phyloP scores from a whole-genome alignment of 2,797 vertebrate genomes.

The Momotus momota region DNA sequence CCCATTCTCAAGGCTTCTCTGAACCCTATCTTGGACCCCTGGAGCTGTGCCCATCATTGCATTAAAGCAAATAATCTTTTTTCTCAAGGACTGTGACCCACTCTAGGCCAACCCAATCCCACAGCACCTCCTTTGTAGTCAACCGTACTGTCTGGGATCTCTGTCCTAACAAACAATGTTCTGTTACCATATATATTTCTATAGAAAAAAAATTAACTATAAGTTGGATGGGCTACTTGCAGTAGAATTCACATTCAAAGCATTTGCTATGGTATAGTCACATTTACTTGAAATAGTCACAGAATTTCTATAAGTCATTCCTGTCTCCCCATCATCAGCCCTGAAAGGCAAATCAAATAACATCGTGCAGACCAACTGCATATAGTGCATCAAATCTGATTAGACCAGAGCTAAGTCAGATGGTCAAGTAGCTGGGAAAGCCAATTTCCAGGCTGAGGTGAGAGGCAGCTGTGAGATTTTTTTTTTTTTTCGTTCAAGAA shows the following conservation, averaged over 20 bases:
- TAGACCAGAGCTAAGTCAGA: background rate
- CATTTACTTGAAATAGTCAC: conserved; percentile 78
- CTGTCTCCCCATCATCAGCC: conserved; percentile 79
- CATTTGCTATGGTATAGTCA: conserved; percentile 84
- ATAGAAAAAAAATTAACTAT: conserved; percentile 63
- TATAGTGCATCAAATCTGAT: background rate
- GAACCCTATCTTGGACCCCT: background rate
- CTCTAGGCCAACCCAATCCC: background rate
- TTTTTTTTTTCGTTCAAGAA: background rate
- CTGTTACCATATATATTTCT: background rate
- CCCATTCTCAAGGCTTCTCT: background rate
- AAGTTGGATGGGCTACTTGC: conserved; percentile 79
- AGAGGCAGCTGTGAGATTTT: background rate
- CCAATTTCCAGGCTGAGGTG: background rate
- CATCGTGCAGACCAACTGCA: background rate
- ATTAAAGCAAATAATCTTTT: background rate
- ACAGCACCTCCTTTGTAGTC: background rate
- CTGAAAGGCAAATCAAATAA: conserved; percentile 76
- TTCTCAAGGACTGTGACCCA: background rate
- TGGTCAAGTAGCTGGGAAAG: background rate
- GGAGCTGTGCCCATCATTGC: background rate
- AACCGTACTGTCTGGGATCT: background rate
- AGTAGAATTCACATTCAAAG: conserved; percentile 85
- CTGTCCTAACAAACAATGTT: background rate
- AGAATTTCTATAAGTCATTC: conserved; percentile 82